phyloP scores from a whole-genome alignment of 2,113 vertebrate genomes.

The Podiceps cristatus region DNA sequence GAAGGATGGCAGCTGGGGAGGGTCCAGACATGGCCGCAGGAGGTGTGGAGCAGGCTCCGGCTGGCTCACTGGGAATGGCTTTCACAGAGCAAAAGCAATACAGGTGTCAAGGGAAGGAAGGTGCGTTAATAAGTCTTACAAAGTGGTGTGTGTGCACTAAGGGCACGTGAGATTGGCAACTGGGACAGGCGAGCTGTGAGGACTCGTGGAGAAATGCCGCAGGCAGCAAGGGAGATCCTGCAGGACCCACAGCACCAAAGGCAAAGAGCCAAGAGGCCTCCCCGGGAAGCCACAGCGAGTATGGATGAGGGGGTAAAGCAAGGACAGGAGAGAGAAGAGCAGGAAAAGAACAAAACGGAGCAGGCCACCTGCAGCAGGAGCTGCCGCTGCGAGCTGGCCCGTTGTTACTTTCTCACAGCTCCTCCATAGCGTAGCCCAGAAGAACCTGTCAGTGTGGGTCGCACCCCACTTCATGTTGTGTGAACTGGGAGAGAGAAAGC shows the following conservation, averaged over 20 bases:
- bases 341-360: background rate
- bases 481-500: background rate
- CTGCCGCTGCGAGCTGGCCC: background rate
- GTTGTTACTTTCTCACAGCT: background rate
- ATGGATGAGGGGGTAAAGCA: background rate
- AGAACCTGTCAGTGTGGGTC: too few species aligned
- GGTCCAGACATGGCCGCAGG: background rate
- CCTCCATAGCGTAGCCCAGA: rapidly evolving
- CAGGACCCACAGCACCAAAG: background rate
- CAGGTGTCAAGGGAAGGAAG: background rate
- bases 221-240: background rate
- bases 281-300: background rate
- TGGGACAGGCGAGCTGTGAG: background rate
- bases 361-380: background rate
- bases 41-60: background rate
- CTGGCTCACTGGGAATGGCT: background rate
- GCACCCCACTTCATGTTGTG: rapidly evolving
- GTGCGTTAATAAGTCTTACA: background rate
- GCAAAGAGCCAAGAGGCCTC: background rate
- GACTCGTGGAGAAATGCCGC: background rate
- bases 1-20: background rate
- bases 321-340: background rate
- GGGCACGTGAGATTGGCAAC: background rate
- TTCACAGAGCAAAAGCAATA: background rate
- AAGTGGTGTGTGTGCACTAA: background rate